Percentiles rank a stretch among this genome's conserved stretches.
phyloP scores from a whole-genome alignment of 2,797 vertebrate species.

The Balearica regulorum region DNA sequence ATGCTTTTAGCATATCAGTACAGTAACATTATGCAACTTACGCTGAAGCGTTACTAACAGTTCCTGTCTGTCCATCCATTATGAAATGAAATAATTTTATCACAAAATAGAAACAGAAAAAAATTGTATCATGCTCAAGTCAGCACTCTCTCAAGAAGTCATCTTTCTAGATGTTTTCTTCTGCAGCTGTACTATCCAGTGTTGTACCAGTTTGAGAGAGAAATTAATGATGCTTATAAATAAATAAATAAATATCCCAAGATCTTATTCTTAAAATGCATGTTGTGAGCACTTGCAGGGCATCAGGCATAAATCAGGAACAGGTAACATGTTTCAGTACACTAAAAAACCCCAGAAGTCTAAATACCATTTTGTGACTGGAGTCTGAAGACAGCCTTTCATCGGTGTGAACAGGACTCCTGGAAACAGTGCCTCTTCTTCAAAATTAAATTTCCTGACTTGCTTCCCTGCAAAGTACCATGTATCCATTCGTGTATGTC shows the following conservation, averaged over 20 bases:
- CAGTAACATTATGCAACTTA: neutral
- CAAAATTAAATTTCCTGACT: neutral
- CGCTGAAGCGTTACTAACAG: neutral
- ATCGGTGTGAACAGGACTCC: neutral
- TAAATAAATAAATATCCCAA: no score
- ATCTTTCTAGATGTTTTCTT: neutral
- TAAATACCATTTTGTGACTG: neutral
- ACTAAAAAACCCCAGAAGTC: neutral
- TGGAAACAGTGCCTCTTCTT: neutral
- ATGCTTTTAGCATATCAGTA: neutral
- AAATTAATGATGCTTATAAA: neutral
- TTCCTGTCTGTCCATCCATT: accelerated
- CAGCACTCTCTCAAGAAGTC: neutral
- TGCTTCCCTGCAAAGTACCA: neutral
- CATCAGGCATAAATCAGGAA: neutral
- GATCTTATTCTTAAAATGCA: neutral
- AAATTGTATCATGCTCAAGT: neutral
- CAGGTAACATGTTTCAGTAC: neutral
- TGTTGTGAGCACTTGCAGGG: neutral
- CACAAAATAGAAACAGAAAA: neutral
- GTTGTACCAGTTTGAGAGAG: neutral
- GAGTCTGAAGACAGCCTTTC: neutral
- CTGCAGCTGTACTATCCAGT: neutral
- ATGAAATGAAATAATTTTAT: neutral
- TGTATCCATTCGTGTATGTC: no score